Evolutionary conservation across 2,797 vertebrate species (phyloP).

Genomic region (Periparus ater): DNA sequence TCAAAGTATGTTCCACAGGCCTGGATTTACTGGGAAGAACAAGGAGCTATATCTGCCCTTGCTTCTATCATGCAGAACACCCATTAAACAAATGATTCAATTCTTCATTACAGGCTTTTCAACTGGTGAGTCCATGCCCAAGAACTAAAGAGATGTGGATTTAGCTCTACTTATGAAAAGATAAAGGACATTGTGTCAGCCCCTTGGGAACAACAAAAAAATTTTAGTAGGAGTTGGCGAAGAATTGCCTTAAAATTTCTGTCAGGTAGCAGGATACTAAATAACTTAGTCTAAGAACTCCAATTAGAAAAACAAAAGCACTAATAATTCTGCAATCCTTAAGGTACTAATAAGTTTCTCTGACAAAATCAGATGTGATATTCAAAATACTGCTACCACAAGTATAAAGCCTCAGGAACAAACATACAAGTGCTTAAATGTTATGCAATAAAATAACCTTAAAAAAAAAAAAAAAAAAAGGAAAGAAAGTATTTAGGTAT

Average conservation of each 20-base stretch:
- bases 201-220: background rate
- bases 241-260: background rate
- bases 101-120: slow-evolving; percentile 4
- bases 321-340: background rate
- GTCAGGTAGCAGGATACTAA: background rate
- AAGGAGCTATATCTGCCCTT: slow-evolving; percentile 3
- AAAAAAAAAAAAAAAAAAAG: background rate
- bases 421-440: background rate
- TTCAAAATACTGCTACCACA: background rate
- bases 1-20: background rate
- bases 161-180: background rate
- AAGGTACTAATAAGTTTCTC: background rate
- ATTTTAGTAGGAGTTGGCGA: background rate
- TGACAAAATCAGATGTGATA: background rate
- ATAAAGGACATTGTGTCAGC: background rate
- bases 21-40: slow-evolving; percentile 1
- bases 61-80: slow-evolving; percentile 14
- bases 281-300: background rate
- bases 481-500: background rate
- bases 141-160: background rate
- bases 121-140: background rate
- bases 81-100: background rate
- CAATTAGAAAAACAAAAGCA: background rate
- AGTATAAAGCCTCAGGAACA: background rate
- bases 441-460: background rate